Base-by-base conservation (phyloP, 1,140 invertebrate genomes). In the Dreissena rostriformis region DNA sequence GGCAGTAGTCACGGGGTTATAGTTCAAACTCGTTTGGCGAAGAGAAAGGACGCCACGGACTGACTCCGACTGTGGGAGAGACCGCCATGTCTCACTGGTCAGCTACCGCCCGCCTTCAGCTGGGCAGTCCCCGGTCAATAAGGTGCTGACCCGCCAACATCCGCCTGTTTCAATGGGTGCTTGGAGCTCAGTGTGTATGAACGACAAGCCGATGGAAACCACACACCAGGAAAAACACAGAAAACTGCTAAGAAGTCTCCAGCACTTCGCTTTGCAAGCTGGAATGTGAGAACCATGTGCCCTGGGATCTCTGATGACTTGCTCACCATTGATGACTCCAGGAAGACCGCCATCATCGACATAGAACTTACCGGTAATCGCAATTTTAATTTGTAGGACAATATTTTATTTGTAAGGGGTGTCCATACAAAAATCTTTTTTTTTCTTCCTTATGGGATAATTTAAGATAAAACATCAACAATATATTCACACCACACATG, bases 311-410 rank as follows among this genome's bases (percentile, higher is more conserved):
- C 74, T 4, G 17, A 55, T 24, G 79, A 86, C 73, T 28, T 78
- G 10, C 73, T 79, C n/a, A 17, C 52, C 17, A 76, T 80, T 24
- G 7, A 15, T 19, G 82, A 85, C 61, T 10, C 63, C 17, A 39
- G 77, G 17, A 87, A 87, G 77, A 87, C 86, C 17, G 86, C 83
- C 10, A 57, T 82, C 49, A 81, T 85, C 39, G 67, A 82, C 66
- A 49, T 17, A 6, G n/a, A n/a, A n/a, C n/a, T n/a, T n/a, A n/a
- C n/a, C n/a, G n/a, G n/a, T n/a, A n/a, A n/a, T 76, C 81, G 72
- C 12, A 49, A 76, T 15, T 76, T 86, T 22, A 76, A n/a, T n/a
- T n/a, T n/a, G n/a, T n/a, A n/a, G n/a, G n/a, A n/a, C n/a, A n/a
- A n/a, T n/a, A n/a, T n/a, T n/a, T n/a, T n/a, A n/a, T n/a, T n/a